Percentiles rank a stretch among this genome's conserved stretches.
phyloP scores from a whole-genome alignment of 2,797 vertebrate genomes.

The Neosalanx taihuensis region DNA sequence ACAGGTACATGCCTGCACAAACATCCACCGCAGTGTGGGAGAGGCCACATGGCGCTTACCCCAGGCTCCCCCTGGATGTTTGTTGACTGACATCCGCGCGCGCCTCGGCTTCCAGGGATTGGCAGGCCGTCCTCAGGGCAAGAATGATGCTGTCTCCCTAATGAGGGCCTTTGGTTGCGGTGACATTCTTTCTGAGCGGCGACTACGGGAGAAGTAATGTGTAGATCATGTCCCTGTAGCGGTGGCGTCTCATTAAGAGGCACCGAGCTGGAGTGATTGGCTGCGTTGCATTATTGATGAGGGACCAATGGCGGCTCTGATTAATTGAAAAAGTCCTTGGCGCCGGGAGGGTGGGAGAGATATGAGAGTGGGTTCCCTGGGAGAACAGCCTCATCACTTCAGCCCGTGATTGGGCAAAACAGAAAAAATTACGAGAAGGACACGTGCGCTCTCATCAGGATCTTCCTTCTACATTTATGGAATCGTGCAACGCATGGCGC shows the following conservation, averaged over 20 bases:
- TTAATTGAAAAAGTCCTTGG: slow-evolving; percentile 74
- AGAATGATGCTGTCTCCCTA: slow-evolving; percentile 57
- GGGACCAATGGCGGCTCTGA: slow-evolving; percentile 55
- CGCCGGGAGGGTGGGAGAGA: slow-evolving; percentile 38
- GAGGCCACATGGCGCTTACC: slow-evolving; percentile 17
- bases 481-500: too few species aligned
- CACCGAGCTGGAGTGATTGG: slow-evolving; percentile 69
- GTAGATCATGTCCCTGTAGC: slow-evolving; percentile 58
- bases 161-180: slow-evolving; percentile 50
- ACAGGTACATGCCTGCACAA: background rate
- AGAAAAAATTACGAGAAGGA: background rate
- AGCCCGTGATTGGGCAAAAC: slow-evolving; percentile 4
- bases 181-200: slow-evolving; percentile 57
- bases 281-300: slow-evolving; percentile 78
- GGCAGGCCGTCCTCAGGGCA: slow-evolving; percentile 51
- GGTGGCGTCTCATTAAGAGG: slow-evolving; percentile 71
- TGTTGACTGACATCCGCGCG: slow-evolving; percentile 54
- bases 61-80: slow-evolving; percentile 37
- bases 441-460: background rate
- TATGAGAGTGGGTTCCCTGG: slow-evolving; percentile 50
- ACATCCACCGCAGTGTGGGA: slow-evolving; percentile 5
- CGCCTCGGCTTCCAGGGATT: slow-evolving; percentile 52
- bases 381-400: slow-evolving; percentile 56
- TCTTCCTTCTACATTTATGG: too few species aligned
- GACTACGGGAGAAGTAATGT: slow-evolving; percentile 60